Percentiles rank a stretch among this genome's conserved stretches.
phyloP scores from a whole-genome alignment of 2,888 invertebrate genomes.

The Drosophila formosana region DNA sequence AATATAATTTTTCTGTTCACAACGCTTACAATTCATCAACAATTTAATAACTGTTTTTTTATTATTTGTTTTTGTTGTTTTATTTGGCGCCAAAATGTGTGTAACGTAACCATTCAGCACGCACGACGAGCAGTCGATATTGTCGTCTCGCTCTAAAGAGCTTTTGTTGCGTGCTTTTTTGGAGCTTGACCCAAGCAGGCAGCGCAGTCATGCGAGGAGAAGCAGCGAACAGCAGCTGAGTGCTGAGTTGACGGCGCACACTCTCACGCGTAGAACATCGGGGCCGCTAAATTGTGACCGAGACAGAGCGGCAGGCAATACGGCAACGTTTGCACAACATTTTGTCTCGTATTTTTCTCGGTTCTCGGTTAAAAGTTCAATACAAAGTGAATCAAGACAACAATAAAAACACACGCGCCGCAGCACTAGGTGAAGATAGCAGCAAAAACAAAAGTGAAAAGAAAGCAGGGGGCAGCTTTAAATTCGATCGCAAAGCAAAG shows the following conservation, averaged over 20 bases:
- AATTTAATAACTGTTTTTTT: background rate
- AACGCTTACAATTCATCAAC: background rate
- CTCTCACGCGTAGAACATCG: conserved; percentile 65
- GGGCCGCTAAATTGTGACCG: conserved; percentile 56
- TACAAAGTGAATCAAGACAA: conserved; percentile 55
- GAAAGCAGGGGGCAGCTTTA: conserved; percentile 50
- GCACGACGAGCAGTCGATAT: conserved; percentile 5
- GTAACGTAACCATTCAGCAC: background rate
- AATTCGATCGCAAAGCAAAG: conserved; percentile 45
- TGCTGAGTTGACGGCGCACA: conserved; percentile 65
- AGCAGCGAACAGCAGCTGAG: conserved; percentile 62
- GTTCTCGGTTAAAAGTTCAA: conserved; percentile 75
- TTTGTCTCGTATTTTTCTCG: conserved; percentile 60
- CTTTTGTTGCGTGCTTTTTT: conserved; percentile 60
- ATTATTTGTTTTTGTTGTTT: background rate
- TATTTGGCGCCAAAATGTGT: conserved; percentile 11
- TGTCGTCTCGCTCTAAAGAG: conserved; percentile 44
- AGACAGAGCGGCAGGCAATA: conserved; percentile 44
- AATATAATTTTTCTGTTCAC: too few relatives aligned
- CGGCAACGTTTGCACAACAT: conserved; percentile 55
- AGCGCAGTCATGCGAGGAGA: conserved; percentile 56
- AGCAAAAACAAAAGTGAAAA: conserved; percentile 40
- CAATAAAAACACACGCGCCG: conserved; percentile 51
- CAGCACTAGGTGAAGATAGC: conserved; percentile 38
- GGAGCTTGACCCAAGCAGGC: conserved; percentile 60